Evolutionary conservation across 2,888 invertebrate genomes (phyloP), one percentile per base, ranked within the genome.

Genomic region (Andrena bucephala): DNA sequence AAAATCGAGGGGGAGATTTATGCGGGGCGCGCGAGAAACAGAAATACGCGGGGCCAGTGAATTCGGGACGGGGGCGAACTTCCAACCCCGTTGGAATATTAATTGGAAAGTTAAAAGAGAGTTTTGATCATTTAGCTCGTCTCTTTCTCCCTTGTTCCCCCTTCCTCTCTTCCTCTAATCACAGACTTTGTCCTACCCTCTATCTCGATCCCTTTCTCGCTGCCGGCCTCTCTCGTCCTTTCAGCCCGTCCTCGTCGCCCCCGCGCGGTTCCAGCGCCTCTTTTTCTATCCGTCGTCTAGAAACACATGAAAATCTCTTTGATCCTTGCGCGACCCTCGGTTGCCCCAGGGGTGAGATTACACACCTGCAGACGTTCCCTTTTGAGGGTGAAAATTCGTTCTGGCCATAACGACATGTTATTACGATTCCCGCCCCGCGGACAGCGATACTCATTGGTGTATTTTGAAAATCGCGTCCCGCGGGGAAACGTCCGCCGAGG

Each of bases 31-130:
- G 79, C 76, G 83, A 74, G 73, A 81, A 73, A 63, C 42, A 81
- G 68, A 63, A 79, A 83, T 70, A 69, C 65, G 76, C 74, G 71
- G 70, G 13, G 42, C 42, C 33, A 50, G 66, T 29, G 69, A 48
- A 75, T 75, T 71, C 67, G 62, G 50, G 52, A 81, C 70, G 36
- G 77, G 74, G 77, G 69, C 71, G 68, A 77, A 75, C 54, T 71
- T 65, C 78, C 71, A 59, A 77, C 73, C 69, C 76, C 70, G 84
- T 48, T 77, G 88, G 90, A 89, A 90, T 90, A 91, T 91, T 91
- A 91, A 92, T 92, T 90, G 89, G 89, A 90, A 90, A 91, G 89
- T 91, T 90, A 85, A 89, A 91, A 89, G 84, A 88, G 85, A 87
- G 83, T 84, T 87, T 89, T 69, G 60, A 82, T 80, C 83, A 81